A percentile compares a stretch with the other conserved stretches of the same genome.
Evolutionary conservation across 2,888 invertebrate genomes (phyloP).

Genomic region (Galerucella nymphaeae): DNA sequence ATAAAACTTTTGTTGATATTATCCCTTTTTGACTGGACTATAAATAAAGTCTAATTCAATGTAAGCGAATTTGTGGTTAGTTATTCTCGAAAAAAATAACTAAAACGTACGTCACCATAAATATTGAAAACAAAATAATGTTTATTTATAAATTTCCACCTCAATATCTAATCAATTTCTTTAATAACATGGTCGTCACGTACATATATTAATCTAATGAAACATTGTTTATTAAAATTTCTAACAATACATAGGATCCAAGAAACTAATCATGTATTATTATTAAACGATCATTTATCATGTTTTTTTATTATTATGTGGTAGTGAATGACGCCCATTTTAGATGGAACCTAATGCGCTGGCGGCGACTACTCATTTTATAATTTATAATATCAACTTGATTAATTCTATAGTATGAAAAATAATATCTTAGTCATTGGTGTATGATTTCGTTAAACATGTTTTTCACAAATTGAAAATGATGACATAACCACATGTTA

Average conservation of each 20-base stretch:
- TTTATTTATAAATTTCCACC: too few relatives aligned
- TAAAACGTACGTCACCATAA: too few relatives aligned
- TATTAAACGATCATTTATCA: conserved; percentile 14
- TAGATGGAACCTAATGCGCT: conserved; percentile 4
- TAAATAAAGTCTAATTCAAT: too few relatives aligned
- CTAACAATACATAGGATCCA: conserved; percentile 2
- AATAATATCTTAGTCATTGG: conserved; percentile 16
- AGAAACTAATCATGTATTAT: conserved; percentile 11
- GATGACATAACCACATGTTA: conserved; percentile 12
- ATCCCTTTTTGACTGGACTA: too few relatives aligned
- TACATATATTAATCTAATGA: background rate
- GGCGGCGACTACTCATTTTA: conserved; percentile 15
- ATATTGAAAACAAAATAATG: too few relatives aligned
- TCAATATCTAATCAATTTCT: background rate
- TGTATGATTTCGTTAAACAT: conserved; percentile 9
- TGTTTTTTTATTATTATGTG: background rate
- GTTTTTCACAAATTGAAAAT: conserved; percentile 18
- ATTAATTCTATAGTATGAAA: conserved; percentile 11
- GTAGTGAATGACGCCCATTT: conserved; percentile 10
- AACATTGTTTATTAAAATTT: conserved; percentile 9
- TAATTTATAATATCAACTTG: conserved; percentile 13
- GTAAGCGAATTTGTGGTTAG: too few relatives aligned
- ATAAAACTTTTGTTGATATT: too few relatives aligned
- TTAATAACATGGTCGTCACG: background rate
- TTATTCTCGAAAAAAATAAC: too few relatives aligned